phyloP scores from a whole-genome alignment of 2,888 invertebrate species.

The Physocephala rufipes region DNA sequence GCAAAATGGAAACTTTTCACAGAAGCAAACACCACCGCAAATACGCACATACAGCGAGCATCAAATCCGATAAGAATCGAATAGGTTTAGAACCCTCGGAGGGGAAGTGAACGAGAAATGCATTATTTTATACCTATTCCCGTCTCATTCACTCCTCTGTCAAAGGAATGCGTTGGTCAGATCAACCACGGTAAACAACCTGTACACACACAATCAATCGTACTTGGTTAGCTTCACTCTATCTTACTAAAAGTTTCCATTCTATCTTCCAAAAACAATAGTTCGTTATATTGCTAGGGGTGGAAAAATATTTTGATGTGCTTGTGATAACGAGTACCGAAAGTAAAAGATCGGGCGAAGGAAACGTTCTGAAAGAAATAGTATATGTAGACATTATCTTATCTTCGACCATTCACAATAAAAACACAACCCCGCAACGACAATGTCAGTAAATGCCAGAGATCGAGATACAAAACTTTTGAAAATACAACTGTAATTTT shows the following conservation, averaged over 20 bases:
- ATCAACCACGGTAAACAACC: slow-evolving; percentile 48
- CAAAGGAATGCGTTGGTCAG: slow-evolving; percentile 38
- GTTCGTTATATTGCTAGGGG: slow-evolving; percentile 33
- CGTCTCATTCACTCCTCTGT: background rate
- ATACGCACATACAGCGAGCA: slow-evolving; percentile 49
- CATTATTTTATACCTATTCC: slow-evolving; percentile 11
- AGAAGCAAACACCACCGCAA: slow-evolving; percentile 47
- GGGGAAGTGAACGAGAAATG: slow-evolving; percentile 14
- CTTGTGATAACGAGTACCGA: slow-evolving; percentile 9
- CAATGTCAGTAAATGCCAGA: no score
- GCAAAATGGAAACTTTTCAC: slow-evolving; percentile 46
- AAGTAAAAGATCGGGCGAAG: slow-evolving; percentile 18
- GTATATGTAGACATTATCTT: no score
- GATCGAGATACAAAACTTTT: no score
- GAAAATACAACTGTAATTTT: no score
- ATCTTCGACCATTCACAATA: no score
- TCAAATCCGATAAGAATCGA: slow-evolving; percentile 29
- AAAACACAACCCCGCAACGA: no score
- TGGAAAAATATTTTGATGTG: slow-evolving; percentile 31
- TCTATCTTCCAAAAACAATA: slow-evolving; percentile 34
- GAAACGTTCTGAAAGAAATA: slow-evolving; percentile 14
- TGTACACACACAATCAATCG: slow-evolving; percentile 37
- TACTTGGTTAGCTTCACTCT: slow-evolving; percentile 35
- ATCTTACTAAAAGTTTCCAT: slow-evolving; percentile 1
- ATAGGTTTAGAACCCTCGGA: slow-evolving; percentile 14